A percentile compares a stretch with the other conserved stretches of the same genome.
phyloP scores from a whole-genome alignment of 2,113 vertebrate genomes.

The Brevimyrus niger region DNA sequence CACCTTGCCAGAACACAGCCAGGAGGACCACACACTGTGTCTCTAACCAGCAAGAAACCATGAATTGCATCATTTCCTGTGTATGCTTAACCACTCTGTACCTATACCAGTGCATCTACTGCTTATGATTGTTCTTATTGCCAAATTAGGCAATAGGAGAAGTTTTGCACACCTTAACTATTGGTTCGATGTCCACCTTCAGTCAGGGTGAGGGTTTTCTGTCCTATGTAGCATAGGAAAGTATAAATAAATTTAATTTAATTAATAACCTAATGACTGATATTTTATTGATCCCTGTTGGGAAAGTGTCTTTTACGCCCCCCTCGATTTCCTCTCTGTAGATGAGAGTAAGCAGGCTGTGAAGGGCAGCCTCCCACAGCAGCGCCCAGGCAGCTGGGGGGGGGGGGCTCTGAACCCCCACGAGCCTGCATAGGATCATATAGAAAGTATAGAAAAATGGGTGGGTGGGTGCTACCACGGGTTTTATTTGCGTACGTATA shows the following conservation, averaged over 20 bases:
- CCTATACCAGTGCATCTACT: background rate
- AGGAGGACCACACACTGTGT: background rate
- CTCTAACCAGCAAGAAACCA: background rate
- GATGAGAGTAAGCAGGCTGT: too few relatives aligned
- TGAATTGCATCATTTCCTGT: background rate
- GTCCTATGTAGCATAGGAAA: background rate
- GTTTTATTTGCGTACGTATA: background rate
- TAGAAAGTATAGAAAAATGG: background rate
- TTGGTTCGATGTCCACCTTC: background rate
- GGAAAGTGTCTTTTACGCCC: too few relatives aligned
- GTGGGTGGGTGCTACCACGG: background rate
- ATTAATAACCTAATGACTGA: background rate
- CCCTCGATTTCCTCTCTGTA: too few relatives aligned
- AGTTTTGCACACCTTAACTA: background rate
- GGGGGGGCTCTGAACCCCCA: background rate
- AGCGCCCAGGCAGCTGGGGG: background rate
- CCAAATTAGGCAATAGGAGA: background rate
- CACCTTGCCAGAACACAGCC: background rate
- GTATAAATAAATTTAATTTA: background rate
- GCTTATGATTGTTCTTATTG: background rate
- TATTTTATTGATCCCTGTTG: too few relatives aligned
- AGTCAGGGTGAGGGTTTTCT: background rate
- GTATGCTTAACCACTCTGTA: background rate
- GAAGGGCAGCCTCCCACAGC: too few relatives aligned
- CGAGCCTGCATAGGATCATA: background rate